A percentile compares a stretch with the other conserved stretches of the same genome.
These are phyloP conservation scores for Pediacus dermestoides DNA, from an alignment of 2,888 invertebrate species.

Conservation along the genomic window DNA sequence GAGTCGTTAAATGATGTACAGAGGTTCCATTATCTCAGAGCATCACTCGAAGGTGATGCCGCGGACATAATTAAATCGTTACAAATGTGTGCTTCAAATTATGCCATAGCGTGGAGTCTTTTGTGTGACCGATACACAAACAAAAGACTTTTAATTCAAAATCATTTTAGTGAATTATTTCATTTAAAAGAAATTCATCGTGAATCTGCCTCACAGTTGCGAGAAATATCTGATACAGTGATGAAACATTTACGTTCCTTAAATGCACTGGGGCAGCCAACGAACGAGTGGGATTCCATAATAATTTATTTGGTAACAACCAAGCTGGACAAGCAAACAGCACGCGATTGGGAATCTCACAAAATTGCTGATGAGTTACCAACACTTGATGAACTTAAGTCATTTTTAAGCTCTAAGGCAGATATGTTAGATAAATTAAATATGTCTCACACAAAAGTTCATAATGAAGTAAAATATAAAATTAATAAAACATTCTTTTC, in stretches of 20 bases:
- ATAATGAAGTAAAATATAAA: too few species aligned
- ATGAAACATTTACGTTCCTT: slow-evolving; percentile 21
- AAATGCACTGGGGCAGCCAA: slow-evolving; percentile 17
- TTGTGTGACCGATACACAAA: slow-evolving; percentile 23
- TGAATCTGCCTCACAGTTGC: slow-evolving; percentile 17
- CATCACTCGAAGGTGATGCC: slow-evolving; percentile 16
- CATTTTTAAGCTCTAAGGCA: slow-evolving; percentile 11
- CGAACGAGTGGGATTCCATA: slow-evolving; percentile 19
- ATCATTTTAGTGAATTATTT: slow-evolving; percentile 23
- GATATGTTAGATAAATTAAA: slow-evolving; percentile 12
- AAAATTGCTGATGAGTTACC: slow-evolving; percentile 7
- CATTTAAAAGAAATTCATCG: slow-evolving; percentile 13
- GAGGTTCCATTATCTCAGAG: slow-evolving; percentile 23
- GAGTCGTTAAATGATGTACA: slow-evolving; percentile 14
- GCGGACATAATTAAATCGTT: slow-evolving; percentile 18
- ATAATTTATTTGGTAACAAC: slow-evolving; percentile 17
- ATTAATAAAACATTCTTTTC: too few species aligned
- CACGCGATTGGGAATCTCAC: slow-evolving; percentile 14
- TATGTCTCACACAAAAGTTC: too few species aligned
- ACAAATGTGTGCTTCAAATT: slow-evolving; percentile 20
- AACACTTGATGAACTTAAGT: slow-evolving; percentile 11
- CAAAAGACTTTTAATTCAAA: slow-evolving; percentile 20
- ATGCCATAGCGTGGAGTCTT: slow-evolving; percentile 19
- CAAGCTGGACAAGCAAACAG: slow-evolving; percentile 16
- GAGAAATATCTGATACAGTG: slow-evolving; percentile 19